Evolutionary conservation across 2,113 vertebrate genomes (phyloP).

Genomic region (Calidris pygmaea): DNA sequence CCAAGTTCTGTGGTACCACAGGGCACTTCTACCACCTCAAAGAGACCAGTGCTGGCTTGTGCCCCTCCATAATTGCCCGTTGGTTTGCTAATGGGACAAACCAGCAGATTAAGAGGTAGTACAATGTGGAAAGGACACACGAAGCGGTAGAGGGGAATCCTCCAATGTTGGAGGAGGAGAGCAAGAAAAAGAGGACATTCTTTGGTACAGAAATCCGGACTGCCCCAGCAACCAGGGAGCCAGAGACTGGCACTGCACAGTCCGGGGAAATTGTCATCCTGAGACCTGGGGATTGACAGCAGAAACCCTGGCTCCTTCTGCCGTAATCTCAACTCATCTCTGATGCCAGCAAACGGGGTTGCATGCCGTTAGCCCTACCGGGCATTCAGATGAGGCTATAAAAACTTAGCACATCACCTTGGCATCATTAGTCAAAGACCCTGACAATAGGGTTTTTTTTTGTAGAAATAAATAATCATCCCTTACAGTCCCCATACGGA

Average conservation of each 20-base stretch:
- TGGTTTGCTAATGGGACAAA: neutral
- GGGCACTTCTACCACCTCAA: neutral
- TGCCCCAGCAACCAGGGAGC: neutral
- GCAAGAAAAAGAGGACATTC: neutral
- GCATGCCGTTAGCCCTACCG: neutral
- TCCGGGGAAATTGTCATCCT: neutral
- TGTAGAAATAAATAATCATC: neutral
- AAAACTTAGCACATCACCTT: neutral
- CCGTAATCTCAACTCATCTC: neutral
- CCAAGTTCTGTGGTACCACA: neutral
- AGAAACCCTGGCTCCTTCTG: neutral
- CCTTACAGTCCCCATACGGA: neutral
- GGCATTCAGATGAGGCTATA: neutral
- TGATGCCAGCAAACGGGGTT: neutral
- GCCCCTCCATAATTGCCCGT: neutral
- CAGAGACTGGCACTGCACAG: neutral
- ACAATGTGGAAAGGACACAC: neutral
- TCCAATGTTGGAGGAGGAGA: neutral
- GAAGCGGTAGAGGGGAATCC: neutral
- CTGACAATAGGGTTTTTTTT: neutral
- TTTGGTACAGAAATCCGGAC: neutral
- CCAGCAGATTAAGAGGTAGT: neutral
- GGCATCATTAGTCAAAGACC: neutral
- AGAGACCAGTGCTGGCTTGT: neutral
- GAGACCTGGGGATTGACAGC: fast-evolving